A percentile compares a stretch with the other conserved stretches of the same genome.
Conservation (phyloP, 2,797 vertebrate genomes). For the Mus minutoides region DNA sequence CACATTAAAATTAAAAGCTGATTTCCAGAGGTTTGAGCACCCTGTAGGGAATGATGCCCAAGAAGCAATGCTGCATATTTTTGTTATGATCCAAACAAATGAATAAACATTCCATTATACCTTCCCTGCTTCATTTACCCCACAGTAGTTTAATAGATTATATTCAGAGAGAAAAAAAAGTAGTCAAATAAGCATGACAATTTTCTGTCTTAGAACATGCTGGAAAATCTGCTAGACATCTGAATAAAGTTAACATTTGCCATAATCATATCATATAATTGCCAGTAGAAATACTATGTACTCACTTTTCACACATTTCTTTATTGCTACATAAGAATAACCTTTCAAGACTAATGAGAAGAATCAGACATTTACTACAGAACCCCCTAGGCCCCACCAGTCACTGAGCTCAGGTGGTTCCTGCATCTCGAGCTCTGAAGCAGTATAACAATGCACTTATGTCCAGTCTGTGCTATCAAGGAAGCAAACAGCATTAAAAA, state of each 20-base stretch:
- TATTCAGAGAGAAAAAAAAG: constrained; percentile 76
- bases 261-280: constrained; percentile 77
- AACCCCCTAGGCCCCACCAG: neutral
- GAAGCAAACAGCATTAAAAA: neutral
- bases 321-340: neutral
- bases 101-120: constrained; percentile 83
- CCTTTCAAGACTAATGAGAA: neutral
- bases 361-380: neutral
- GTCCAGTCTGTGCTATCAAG: neutral
- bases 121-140: constrained; percentile 85
- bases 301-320: neutral
- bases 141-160: constrained; percentile 78
- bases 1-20: constrained; percentile 50
- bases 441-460: accelerated
- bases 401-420: neutral
- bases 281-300: constrained; percentile 17
- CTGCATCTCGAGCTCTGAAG: neutral
- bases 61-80: constrained; percentile 62
- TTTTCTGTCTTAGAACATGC: constrained; percentile 79
- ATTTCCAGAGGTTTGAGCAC: constrained; percentile 40
- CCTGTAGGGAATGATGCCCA: constrained; percentile 63
- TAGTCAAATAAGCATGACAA: constrained; percentile 75
- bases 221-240: constrained; percentile 78
- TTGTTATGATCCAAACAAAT: constrained; percentile 74
- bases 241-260: constrained; percentile 85